Evolutionary conservation across 2,888 invertebrate genomes (phyloP).

Genomic region (Poecilobothrus nobilitatus): DNA sequence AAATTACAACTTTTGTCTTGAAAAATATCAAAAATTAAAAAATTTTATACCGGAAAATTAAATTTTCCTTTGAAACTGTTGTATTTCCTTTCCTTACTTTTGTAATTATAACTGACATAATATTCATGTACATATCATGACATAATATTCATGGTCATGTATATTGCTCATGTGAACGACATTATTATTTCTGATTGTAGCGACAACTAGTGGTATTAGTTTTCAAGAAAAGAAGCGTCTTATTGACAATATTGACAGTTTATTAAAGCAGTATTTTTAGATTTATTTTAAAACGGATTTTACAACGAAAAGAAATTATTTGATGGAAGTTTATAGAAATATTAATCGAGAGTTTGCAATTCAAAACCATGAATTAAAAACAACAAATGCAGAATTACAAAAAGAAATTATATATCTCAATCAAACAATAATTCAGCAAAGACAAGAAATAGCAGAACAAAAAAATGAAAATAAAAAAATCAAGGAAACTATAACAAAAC

Average conservation of each 20-base stretch:
- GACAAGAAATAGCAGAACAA: background rate
- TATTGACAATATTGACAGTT: background rate
- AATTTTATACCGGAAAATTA: too few species aligned
- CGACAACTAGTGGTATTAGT: too few species aligned
- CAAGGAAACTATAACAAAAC: background rate
- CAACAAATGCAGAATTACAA: slow-evolving; percentile 2
- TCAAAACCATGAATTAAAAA: slow-evolving; percentile 12
- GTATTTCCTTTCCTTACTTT: too few species aligned
- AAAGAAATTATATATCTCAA: slow-evolving; percentile 12
- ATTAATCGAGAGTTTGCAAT: slow-evolving; percentile 13
- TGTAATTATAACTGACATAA: too few species aligned
- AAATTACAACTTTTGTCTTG: too few species aligned
- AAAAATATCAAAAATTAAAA: too few species aligned
- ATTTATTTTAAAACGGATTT: background rate
- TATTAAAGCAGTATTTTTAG: background rate
- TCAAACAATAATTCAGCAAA: background rate
- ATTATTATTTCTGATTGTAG: too few species aligned
- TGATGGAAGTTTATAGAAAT: slow-evolving; percentile 18
- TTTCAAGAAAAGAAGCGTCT: too few species aligned
- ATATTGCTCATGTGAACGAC: too few species aligned
- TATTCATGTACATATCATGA: too few species aligned
- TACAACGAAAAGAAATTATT: background rate
- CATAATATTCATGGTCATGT: too few species aligned
- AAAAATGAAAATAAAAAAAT: background rate
- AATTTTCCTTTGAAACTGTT: too few species aligned